These are phyloP conservation scores for Eumerus sabulonum DNA, from an alignment of 2,888 invertebrate species.

Conservation along the genomic window DNA sequence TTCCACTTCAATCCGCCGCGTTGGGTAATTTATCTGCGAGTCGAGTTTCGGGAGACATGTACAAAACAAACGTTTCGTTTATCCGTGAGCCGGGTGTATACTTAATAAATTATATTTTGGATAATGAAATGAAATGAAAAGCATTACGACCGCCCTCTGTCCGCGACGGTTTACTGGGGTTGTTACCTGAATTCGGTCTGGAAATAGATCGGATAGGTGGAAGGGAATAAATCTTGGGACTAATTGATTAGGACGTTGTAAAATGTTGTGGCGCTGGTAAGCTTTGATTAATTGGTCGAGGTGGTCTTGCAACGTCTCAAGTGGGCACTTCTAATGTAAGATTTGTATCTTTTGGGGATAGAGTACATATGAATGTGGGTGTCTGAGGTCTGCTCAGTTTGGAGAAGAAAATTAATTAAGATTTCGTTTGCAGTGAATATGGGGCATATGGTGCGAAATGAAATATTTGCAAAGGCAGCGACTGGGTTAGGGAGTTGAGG, in stretches of 20 bases:
- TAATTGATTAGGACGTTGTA: slow-evolving; percentile 71
- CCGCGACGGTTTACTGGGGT: slow-evolving; percentile 11
- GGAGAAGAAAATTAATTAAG: slow-evolving; percentile 51
- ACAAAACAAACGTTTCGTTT: slow-evolving; percentile 43
- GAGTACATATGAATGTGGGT: slow-evolving; percentile 34
- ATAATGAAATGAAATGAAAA: slow-evolving; percentile 56
- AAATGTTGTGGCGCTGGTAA: slow-evolving; percentile 71
- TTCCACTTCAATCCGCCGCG: slow-evolving; percentile 53
- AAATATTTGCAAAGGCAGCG: too few species aligned
- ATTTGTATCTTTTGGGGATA: not conserved
- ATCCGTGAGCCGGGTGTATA: slow-evolving; percentile 28
- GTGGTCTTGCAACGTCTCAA: slow-evolving; percentile 53
- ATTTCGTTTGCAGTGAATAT: not conserved
- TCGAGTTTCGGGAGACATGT: slow-evolving; percentile 24
- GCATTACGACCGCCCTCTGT: slow-evolving; percentile 38
- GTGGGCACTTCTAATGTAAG: slow-evolving; percentile 11
- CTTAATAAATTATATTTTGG: slow-evolving; percentile 59
- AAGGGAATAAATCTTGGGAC: slow-evolving; percentile 54
- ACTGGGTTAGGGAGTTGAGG: too few species aligned
- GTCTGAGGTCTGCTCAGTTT: slow-evolving; percentile 47
- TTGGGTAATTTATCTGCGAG: slow-evolving; percentile 46
- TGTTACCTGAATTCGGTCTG: slow-evolving; percentile 24
- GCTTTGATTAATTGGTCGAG: slow-evolving; percentile 71
- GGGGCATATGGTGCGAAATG: too few species aligned
- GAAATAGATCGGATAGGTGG: slow-evolving; percentile 20